phyloP scores from a whole-genome alignment of 1,140 invertebrate genomes.

The Vollenhovia emeryi region DNA sequence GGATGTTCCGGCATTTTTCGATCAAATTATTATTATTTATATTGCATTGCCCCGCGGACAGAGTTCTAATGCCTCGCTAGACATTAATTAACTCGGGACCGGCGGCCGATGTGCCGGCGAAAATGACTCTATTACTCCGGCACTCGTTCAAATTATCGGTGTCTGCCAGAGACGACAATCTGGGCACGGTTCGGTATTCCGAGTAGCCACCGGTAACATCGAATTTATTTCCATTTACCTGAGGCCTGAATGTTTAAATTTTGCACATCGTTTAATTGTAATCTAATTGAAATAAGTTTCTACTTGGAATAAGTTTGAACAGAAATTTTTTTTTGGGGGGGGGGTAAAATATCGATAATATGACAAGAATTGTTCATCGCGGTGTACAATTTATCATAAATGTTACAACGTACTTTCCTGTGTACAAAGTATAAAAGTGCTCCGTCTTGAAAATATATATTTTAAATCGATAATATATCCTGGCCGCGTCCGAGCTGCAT shows the following conservation, averaged over 20 bases:
- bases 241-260: neutral
- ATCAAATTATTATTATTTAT: conserved; percentile 85
- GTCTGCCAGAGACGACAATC: neutral
- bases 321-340: no score
- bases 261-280: neutral
- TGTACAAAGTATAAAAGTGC: no score
- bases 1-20: conserved; percentile 84
- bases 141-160: conserved; percentile 6
- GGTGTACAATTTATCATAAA: neutral
- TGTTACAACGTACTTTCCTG: neutral
- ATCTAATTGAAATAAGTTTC: neutral
- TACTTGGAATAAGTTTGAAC: no score
- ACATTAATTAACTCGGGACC: conserved; percentile 79
- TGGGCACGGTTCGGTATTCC: neutral
- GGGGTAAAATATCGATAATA: neutral
- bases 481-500: neutral
- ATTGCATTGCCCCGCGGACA: conserved; percentile 74
- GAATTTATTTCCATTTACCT: neutral
- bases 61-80: conserved; percentile 54
- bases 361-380: neutral
- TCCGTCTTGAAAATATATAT: conserved; percentile 4
- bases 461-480: conserved; percentile 16
- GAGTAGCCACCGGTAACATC: neutral
- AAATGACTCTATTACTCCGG: conserved; percentile 83
- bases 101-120: conserved; percentile 67